Evolutionary conservation across 35 echinoderm and acorn worm genomes (phyloP), one percentile per base, ranked within the genome.

Genomic region (Heliocidaris tuberculata): DNA sequence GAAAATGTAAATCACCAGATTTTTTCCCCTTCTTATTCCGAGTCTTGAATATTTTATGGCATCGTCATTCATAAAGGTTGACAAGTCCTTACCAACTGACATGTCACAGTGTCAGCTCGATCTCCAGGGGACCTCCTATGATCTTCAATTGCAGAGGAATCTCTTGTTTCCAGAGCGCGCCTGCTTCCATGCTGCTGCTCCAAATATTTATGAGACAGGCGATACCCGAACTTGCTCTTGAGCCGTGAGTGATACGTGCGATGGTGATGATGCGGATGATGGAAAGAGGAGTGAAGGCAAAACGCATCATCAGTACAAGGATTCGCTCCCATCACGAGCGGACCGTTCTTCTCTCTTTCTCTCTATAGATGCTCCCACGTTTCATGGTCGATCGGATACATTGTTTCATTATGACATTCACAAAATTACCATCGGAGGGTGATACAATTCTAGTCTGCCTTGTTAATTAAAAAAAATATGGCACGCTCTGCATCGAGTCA

Each of bases 131-230:
- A 27, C 21, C 65, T 78, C 65, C 65, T 78, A 13, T 19, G 27
- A 24, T 78, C 65, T 78, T 19, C 65, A 27, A 78, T 78, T 78
- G 65, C 21, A 27, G 60, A 70, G 3, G 16, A 70, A 70, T 19
- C 60, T 5, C 21, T 6, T 70, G 65, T 78, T 78, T 78, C 65
- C 21, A 21, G 17, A n/a, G 21, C 65, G 27, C 65, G 21, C 0
- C 65, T 78, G 65, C 65, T 24, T 24, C 12, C 59, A 12, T 19
- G 65, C 65, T 78, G 65, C 65, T 78, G 65, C 65, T 78, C 65
- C 65, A 78, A 78, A 78, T 78, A 78, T 78, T 78, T 78, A 78
- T 78, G 65, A 78, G 65, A 78, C 65, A 78, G 65, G 2, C 65
- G 65, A 78, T 78, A 78, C 21, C 65, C 19, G 65, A 78, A 21